Evolutionary conservation across 2,888 invertebrate genomes (phyloP), one percentile per base, ranked within the genome.

Genomic region (Volucella bombylans): DNA sequence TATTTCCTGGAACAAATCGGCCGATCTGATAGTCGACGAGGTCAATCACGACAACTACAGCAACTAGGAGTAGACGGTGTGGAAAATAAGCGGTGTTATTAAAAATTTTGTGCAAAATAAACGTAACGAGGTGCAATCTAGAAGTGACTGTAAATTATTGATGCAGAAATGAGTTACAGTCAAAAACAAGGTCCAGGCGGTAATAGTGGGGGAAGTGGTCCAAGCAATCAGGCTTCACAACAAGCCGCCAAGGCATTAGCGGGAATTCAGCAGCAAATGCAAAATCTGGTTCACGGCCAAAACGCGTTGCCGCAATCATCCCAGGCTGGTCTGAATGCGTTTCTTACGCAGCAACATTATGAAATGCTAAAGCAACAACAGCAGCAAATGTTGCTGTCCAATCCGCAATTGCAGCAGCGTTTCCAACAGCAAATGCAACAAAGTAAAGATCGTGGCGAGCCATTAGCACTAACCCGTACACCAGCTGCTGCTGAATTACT

Each of bases 261-360:
- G 64, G 88, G 88, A 15, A 89, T 89, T 59, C 89, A 89, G 64
- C 90, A 90, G 71, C 90, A 90, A 87, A 89, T 90, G 90, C 89
- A 89, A 79, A 89, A 88, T 87, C 86, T 89, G 57, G 89, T 89
- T 12, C 89, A 89, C 86, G 88, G 89, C 0, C 89, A 89, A 71
- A 89, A 87, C 82, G 85, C 89, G 6, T 82, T 89, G 65, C 88
- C 88, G 3, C 89, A 89, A 74, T 87, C 88, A n/a, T 82, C 88
- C 6, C 88, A 88, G 18, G 78, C 86, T 41, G 87, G 88, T 43
- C 71, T 90, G 8, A 90, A 89, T 87, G 88, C 89, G 3, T 88
- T 89, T 50, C 72, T 89, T 1, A 89, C 89, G 15, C 90, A 90
- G 54, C 90, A 90, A 76, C 88, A 89, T 18, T 87, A 88, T 77